A percentile compares a stretch with the other conserved stretches of the same genome.
phyloP scores from a whole-genome alignment of 1,140 invertebrate species.

The Drosophila elegans region DNA sequence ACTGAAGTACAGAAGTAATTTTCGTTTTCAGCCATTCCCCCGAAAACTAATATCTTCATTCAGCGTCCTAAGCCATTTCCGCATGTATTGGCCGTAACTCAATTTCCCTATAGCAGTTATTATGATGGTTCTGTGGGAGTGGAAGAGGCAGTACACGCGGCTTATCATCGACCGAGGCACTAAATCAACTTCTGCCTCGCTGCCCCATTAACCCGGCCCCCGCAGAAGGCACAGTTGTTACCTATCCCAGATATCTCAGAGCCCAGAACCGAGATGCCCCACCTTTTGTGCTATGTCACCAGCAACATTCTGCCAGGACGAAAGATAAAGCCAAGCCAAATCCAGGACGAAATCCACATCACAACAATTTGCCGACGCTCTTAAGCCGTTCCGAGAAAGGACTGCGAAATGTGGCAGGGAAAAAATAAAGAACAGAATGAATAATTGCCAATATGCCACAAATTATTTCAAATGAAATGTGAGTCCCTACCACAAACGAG shows the following conservation, averaged over 20 bases:
- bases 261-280: slow-evolving; percentile 18
- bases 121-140: slow-evolving; percentile 25
- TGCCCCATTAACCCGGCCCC: slow-evolving; percentile 45
- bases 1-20: slow-evolving; percentile 8
- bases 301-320: slow-evolving; percentile 22
- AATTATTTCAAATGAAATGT: slow-evolving; percentile 84
- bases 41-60: slow-evolving; percentile 46
- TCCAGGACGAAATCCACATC: slow-evolving; percentile 78
- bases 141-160: slow-evolving; percentile 18
- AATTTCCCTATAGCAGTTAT: slow-evolving; percentile 49
- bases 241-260: slow-evolving; percentile 13
- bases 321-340: slow-evolving; percentile 79
- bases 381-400: slow-evolving; percentile 58
- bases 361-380: slow-evolving; percentile 63
- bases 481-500: slow-evolving; percentile 63
- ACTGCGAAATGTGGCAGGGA: slow-evolving; percentile 20
- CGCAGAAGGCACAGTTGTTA: slow-evolving; percentile 20
- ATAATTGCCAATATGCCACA: slow-evolving; percentile 83
- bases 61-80: slow-evolving; percentile 27
- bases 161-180: slow-evolving; percentile 65
- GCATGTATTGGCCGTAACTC: slow-evolving; percentile 44
- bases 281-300: slow-evolving; percentile 78
- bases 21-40: slow-evolving; percentile 10
- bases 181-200: slow-evolving; percentile 74
- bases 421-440: slow-evolving; percentile 60